Evolutionary conservation across 2,113 vertebrate genomes (phyloP), one percentile per base, ranked within the genome.

Genomic region (Hyaena hyaena): DNA sequence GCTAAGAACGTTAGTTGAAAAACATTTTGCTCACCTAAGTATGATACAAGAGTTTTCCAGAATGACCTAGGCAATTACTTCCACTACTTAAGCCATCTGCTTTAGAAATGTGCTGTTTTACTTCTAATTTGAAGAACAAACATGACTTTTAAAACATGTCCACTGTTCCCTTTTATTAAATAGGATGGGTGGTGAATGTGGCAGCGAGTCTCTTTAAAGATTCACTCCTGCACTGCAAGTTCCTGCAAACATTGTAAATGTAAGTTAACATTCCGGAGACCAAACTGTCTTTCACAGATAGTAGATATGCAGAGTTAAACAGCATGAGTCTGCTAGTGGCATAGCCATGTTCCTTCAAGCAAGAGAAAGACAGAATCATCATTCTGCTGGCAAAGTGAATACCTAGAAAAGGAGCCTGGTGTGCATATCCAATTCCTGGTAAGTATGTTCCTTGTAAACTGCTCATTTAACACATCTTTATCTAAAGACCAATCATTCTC

Each of bases 261-360:
- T 79, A 61, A 88, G 73, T 96, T 97, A 97, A 89, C 35, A 88
- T 92, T 96, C 90, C 80, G 45, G 39, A 96, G 81, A 83, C 74
- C 35, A 81, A 93, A 79, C 81, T 86, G 48, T 31, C 88, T 96
- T 97, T 96, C 43, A 81, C 43, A 90, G 68, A 86, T 14, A 93
- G 79, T 8, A 45, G 82, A 45, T 95, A 88, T 85, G 73, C 10
- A 48, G 71, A 89, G 63, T 63, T 90, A 93, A 91, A 94, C 69
- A 95, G 53, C 28, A 45, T 86, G 87, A 88, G 65, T 95, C 63
- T 95, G n/a, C 93, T 94, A 21, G 10, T 88, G 39, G 53, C 53
- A 69, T 7, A 92, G 26, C 21, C 65, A 58, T 58, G 45, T 50
- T 97, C n/a, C 28, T 77, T 82, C 66, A 88, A 90, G 63, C 31